Conservation (phyloP, 1,140 invertebrate genomes). For the Geopemphigus sp. region DNA sequence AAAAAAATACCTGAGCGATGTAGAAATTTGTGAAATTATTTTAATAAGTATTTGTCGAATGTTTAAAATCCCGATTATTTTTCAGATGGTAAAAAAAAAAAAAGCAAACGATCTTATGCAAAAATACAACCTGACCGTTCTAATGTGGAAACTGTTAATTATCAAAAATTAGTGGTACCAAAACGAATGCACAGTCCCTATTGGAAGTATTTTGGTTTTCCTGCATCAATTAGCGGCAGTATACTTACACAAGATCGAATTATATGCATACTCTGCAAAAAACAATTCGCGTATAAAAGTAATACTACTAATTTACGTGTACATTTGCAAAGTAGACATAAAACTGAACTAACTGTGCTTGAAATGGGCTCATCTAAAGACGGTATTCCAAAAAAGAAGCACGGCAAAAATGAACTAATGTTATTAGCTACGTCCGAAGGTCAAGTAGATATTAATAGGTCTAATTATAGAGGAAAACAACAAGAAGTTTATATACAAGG, state of each 20-base stretch:
- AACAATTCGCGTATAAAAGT: conserved; percentile 64
- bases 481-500: conserved; percentile 32
- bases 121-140: conserved; percentile 23
- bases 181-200: conserved; percentile 65
- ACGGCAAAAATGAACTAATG: conserved; percentile 37
- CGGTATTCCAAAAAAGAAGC: conserved; percentile 24
- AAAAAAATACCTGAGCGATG: neutral
- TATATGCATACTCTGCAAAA: conserved; percentile 64
- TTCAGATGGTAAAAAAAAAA: conserved; percentile 25
- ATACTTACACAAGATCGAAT: conserved; percentile 66
- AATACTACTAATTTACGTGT: conserved; percentile 66
- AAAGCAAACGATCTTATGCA: conserved; percentile 23
- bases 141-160: conserved; percentile 51
- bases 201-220: conserved; percentile 68
- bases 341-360: conserved; percentile 57
- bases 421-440: conserved; percentile 39
- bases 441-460: conserved; percentile 36
- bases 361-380: conserved; percentile 54
- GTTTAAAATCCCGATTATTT: neutral
- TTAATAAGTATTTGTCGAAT: neutral
- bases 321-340: conserved; percentile 65
- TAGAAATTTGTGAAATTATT: neutral
- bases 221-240: conserved; percentile 62
- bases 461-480: conserved; percentile 23
- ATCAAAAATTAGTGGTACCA: conserved; percentile 61